A percentile compares a stretch with the other conserved stretches of the same genome.
Conservation (phyloP, 2,797 vertebrate species). For the Poeciliopsis presidionis region DNA sequence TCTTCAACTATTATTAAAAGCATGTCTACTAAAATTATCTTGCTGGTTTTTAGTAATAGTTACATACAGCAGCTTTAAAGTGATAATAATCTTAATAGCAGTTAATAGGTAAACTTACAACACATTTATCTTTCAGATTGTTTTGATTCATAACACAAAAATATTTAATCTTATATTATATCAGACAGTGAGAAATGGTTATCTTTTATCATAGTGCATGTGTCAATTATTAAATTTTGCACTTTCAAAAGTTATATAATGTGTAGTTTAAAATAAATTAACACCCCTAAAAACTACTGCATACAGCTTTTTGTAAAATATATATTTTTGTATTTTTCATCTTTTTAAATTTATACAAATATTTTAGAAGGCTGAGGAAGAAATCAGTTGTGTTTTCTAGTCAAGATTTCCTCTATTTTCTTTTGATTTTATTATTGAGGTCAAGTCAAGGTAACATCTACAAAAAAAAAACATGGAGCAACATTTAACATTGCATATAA, state of each 20-base stretch:
- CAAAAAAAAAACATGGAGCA: background rate
- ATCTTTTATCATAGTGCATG: background rate
- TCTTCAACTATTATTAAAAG: no score
- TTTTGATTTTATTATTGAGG: background rate
- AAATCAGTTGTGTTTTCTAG: background rate
- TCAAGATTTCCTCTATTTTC: background rate
- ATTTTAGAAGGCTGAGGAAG: background rate
- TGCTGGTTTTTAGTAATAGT: no score
- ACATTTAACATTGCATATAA: constrained; percentile 4
- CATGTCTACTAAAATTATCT: no score
- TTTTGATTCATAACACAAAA: background rate
- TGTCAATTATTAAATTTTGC: background rate
- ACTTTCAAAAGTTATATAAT: background rate
- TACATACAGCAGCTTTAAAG: background rate
- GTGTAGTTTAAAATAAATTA: background rate
- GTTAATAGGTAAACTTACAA: background rate
- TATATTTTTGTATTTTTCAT: background rate
- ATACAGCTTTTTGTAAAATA: background rate
- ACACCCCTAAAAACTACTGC: background rate
- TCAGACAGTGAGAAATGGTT: background rate
- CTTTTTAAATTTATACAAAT: background rate
- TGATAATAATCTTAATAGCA: background rate
- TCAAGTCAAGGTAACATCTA: background rate
- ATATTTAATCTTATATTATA: background rate
- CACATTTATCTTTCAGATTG: background rate